phyloP scores from a whole-genome alignment of 2,797 vertebrate species.

The Rhabdomys pumilio region DNA sequence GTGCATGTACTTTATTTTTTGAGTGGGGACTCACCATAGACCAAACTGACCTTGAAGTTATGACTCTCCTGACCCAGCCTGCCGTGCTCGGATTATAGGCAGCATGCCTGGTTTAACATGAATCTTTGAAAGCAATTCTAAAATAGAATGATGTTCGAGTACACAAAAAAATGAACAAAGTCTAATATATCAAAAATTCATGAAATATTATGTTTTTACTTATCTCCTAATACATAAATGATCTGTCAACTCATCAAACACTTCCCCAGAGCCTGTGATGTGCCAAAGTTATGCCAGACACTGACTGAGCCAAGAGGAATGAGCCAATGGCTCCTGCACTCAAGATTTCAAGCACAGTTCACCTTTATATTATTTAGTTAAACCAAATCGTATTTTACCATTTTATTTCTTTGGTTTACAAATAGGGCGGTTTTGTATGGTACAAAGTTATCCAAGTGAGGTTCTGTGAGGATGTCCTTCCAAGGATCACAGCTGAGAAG shows the following conservation, averaged over 20 bases:
- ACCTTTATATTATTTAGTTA: neutral
- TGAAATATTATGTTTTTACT: neutral
- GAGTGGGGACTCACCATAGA: neutral
- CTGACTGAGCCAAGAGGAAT: neutral
- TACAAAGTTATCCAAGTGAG: neutral
- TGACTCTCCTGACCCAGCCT: neutral
- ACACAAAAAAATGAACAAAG: constrained; percentile 37
- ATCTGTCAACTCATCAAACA: constrained; percentile 9
- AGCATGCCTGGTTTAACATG: neutral
- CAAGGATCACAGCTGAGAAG: neutral
- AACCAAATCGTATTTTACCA: neutral
- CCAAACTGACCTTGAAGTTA: neutral
- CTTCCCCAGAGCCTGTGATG: neutral
- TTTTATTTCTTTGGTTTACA: neutral
- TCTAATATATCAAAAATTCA: constrained; percentile 16
- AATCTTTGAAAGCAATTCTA: constrained; percentile 64
- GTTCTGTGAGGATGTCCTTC: neutral
- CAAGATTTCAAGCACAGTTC: neutral
- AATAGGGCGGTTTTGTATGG: neutral
- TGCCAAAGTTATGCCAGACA: neutral
- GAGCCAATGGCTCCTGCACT: neutral
- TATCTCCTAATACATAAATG: constrained; percentile 28
- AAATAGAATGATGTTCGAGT: neutral
- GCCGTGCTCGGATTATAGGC: neutral
- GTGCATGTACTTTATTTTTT: neutral